These are phyloP conservation scores for Muscicapa striata DNA, from an alignment of 2,797 vertebrate species.

Conservation along the genomic window DNA sequence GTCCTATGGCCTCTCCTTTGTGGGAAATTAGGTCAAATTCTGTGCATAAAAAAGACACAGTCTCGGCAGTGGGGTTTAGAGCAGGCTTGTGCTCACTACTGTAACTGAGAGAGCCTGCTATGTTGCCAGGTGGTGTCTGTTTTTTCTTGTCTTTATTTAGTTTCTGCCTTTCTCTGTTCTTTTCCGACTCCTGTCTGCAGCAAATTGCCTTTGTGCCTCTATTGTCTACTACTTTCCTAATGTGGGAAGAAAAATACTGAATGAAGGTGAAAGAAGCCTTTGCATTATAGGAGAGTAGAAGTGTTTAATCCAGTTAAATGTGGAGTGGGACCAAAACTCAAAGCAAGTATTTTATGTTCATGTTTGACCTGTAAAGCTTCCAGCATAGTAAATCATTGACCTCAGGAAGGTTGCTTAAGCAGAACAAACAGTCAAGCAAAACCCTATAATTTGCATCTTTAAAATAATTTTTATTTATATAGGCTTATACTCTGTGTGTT, in stretches of 20 bases:
- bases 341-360: not conserved
- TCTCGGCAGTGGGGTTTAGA: not conserved
- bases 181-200: not conserved
- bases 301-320: not conserved
- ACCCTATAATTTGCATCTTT: not conserved
- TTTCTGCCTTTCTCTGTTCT: not conserved
- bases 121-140: not conserved
- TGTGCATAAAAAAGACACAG: not conserved
- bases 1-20: not conserved
- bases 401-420: not conserved
- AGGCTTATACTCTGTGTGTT: not conserved
- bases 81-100: not conserved
- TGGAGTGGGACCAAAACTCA: not conserved
- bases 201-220: not conserved
- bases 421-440: not conserved
- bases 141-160: not conserved
- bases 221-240: not conserved
- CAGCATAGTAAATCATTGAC: not conserved
- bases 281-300: not conserved
- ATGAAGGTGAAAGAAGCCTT: not conserved
- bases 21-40: not conserved
- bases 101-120: not conserved
- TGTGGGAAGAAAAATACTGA: not conserved
- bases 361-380: not conserved
- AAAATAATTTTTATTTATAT: not conserved